Evolutionary conservation across 2,113 vertebrate genomes (phyloP), one percentile per base, ranked within the genome.

Genomic region (Nycticryphes semicollaris): DNA sequence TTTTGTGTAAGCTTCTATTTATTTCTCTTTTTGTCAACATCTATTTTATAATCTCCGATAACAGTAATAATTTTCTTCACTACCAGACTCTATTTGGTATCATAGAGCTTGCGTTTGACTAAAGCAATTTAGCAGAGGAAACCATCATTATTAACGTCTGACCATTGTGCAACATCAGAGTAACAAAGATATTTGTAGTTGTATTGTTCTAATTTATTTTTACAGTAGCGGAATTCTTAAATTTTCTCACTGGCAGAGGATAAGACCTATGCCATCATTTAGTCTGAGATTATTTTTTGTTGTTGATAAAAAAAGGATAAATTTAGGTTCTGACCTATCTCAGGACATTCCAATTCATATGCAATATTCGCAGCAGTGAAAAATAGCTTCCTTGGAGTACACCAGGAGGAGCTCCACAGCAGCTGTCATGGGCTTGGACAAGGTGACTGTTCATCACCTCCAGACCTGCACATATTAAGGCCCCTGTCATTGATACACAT

Each of bases 111-210:
- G 16, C 63, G 60, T 56, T 91, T 3, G 8, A 88, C 28, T 74
- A 48, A 93, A 94, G 35, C n/a, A 90, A 89, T 90, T 91, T 80
- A 89, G 18, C 56, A 69, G 68, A 69, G 57, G 50, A 93, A 94
- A 96, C 1, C 50, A 54, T 7, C 43, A 76, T 84, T 69, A 85
- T 93, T 94, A 96, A 93, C 87, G 66, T 91, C 91, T 95, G 64
- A 84, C 51, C 45, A 28, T 28, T 30, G 18, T 69, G 25, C 69
- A 82, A 90, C n/a, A 33, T 45, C 43, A 67, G 27, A 77, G 27
- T 92, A 91, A 80, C 19, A 85, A 84, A 90, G 41, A 60, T 56
- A 68, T 91, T 75, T 93, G 84, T 81, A 90, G 43, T 81, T 83
- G 4, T 75, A 70, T 76, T 86, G n/a, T 11, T 63, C 30, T 89